phyloP scores from a whole-genome alignment of 1,140 invertebrate genomes.

The Trichonephila inaurata region DNA sequence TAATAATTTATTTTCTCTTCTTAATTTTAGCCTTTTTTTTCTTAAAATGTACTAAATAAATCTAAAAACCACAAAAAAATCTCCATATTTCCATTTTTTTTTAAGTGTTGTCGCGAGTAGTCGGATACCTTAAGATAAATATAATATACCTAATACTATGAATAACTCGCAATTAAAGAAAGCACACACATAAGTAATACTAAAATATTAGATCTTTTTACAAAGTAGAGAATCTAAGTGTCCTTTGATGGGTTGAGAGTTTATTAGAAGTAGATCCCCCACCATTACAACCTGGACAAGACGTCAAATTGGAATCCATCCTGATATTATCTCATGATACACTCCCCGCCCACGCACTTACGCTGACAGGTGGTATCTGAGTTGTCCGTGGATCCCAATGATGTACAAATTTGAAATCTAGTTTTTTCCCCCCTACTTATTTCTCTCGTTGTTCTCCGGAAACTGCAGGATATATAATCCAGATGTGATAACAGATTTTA shows the following conservation, averaged over 20 bases:
- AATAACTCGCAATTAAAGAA: too few relatives aligned
- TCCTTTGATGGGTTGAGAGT: background rate
- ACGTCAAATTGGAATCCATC: constrained; percentile 30
- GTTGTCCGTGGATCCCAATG: constrained; percentile 21
- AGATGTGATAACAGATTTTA: constrained; percentile 29
- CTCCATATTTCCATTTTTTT: too few relatives aligned
- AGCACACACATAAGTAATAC: too few relatives aligned
- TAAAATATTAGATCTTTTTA: background rate
- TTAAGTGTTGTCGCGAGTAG: too few relatives aligned
- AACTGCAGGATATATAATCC: background rate
- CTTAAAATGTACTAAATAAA: too few relatives aligned
- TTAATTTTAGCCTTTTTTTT: too few relatives aligned
- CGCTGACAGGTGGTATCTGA: constrained; percentile 58
- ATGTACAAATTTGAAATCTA: constrained; percentile 13
- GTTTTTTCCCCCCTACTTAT: background rate
- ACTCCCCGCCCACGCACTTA: constrained; percentile 47
- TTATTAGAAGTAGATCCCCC: constrained; percentile 17
- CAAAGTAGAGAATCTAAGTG: background rate
- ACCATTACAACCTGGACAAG: constrained; percentile 15
- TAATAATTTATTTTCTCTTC: too few relatives aligned
- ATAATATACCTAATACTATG: too few relatives aligned
- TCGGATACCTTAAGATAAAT: too few relatives aligned
- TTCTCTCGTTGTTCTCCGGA: background rate
- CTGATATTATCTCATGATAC: constrained; percentile 43
- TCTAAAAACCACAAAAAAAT: too few relatives aligned